Evolutionary conservation across 2,888 invertebrate genomes (phyloP), one percentile per base, ranked within the genome.

Genomic region (Corbicula japonica): DNA sequence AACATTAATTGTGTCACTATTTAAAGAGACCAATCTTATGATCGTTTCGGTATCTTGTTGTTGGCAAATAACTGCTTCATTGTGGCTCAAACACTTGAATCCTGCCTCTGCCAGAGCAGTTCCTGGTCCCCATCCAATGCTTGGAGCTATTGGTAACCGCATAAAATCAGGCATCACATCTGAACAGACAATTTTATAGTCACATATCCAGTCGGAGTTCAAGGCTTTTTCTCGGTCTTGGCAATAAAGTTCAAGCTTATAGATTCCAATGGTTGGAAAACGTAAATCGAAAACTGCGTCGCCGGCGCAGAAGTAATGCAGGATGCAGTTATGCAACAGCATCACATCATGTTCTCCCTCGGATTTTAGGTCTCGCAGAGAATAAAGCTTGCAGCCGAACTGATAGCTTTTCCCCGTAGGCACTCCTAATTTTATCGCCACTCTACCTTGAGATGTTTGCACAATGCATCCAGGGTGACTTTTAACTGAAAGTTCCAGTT

Each of bases 341-440:
- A 81, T 76, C 30, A 74, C 68, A 35, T 84, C 82, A 68, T 85
- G 83, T 69, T 87, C 87, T 0, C 87, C 85, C 38, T 87, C 87
- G 2, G 82, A 83, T 26, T 80, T 73, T 41, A 35, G 63, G 26
- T 82, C 70, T 12, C 84, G 69, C 10, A 73, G 74, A 4, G 68
- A 65, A 44, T 70, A 76, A 12, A 87, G 74, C 35, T 78, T 85
- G 56, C 84, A 86, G 0, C 54, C 60, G 56, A 87, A 87, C 26
- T 54, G 65, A 50, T 84, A 80, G 10, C 73, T 26, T 15, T 76
- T 66, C 23, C 65, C 52, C 8, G 58, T 56, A 0, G 85, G 85
- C 50, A 86, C 54, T 56, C 76, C 44, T 3, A 87, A 54, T n/a
- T 68, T 66, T 6, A 87, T 6, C 56, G 77, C 80, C 2, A 76